Base-by-base conservation (phyloP, 2,888 invertebrate genomes). In the Eupithecia centaureata region DNA sequence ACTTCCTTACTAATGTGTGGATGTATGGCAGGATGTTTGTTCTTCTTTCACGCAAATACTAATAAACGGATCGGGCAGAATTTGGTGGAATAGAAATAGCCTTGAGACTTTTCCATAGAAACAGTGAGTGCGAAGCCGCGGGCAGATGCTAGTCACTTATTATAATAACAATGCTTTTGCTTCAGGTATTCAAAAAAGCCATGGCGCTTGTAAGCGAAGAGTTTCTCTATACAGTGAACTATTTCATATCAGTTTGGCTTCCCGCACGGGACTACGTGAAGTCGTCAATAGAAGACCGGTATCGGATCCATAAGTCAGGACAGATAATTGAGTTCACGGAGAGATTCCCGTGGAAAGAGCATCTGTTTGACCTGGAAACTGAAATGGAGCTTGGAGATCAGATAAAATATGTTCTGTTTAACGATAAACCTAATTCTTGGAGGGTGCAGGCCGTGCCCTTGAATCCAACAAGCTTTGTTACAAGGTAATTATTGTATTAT, bases 291-390 rank as follows among this genome's bases (percentile, higher is more conserved):
- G 89, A 95, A 62, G 92, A 94, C 30, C 27, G 76, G 30, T 57
- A 63, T 3, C 57, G 72, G 15, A 92, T 97, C 0, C 95, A 98
- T 82, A 78, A 93, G 13, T 96, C 96, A 64, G 99, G 99, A 0
- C 95, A 97, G 88, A 97, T 99, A 59, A 87, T 99, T 0, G 92
- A 95, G 74, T 93, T 99, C 12, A 86, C 85, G 0, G 95, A 95
- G 63, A 91, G 95, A 4, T 96, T 96, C 79, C 98, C 99, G 0
- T 99, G 99, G 99, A 97, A 97, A 82, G 96, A 97, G 65, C 99
- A 99, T 87, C 92, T 99, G 59, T 95, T 95, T 79, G 94, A 95
- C 56, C 83, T 99, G 63, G 99, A 99, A 91, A 94, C 95, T 67
- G 96, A 97, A 81, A 84, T 95, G 78, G 92, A 92, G 0, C 87